Evolutionary conservation across 2,113 vertebrate genomes (phyloP).

Genomic region (Perca flavescens): DNA sequence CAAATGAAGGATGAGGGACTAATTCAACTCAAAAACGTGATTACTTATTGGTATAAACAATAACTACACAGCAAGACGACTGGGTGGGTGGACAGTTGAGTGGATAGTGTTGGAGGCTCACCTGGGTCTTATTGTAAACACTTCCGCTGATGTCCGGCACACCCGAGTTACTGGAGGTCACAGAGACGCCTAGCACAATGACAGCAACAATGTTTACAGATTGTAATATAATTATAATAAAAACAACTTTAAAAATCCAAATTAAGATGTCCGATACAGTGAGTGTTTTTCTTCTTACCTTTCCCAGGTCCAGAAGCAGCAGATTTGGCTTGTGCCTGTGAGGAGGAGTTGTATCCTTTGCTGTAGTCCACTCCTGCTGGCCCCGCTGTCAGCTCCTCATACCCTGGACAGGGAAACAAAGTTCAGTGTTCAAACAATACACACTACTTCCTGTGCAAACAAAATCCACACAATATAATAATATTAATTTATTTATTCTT

Average conservation of each 20-base stretch:
- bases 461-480: not conserved
- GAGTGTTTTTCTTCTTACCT: slow-evolving; percentile 82
- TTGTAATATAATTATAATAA: not conserved
- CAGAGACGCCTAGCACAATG: slow-evolving; percentile 90
- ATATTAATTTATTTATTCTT: too few relatives aligned
- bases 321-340: slow-evolving; percentile 96
- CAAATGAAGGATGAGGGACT: not conserved
- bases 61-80: not conserved
- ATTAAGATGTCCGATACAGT: not conserved
- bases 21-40: not conserved
- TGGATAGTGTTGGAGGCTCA: slow-evolving; percentile 67
- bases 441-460: not conserved
- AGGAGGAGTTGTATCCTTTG: slow-evolving; percentile 94
- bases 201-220: slow-evolving; percentile 28
- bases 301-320: slow-evolving; percentile 92
- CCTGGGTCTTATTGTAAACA: slow-evolving; percentile 99
- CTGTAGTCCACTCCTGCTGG: slow-evolving; percentile 92
- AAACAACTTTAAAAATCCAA: not conserved
- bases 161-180: slow-evolving; percentile 98
- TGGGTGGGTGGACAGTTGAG: too few relatives aligned
- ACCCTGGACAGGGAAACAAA: slow-evolving; percentile 82
- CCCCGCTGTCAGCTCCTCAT: slow-evolving; percentile 94
- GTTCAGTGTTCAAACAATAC: not conserved
- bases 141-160: slow-evolving; percentile 99
- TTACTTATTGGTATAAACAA: not conserved